Evolutionary conservation across 2,113 vertebrate genomes (phyloP), one percentile per base, ranked within the genome.

Genomic region (Orientallactaga bullata): DNA sequence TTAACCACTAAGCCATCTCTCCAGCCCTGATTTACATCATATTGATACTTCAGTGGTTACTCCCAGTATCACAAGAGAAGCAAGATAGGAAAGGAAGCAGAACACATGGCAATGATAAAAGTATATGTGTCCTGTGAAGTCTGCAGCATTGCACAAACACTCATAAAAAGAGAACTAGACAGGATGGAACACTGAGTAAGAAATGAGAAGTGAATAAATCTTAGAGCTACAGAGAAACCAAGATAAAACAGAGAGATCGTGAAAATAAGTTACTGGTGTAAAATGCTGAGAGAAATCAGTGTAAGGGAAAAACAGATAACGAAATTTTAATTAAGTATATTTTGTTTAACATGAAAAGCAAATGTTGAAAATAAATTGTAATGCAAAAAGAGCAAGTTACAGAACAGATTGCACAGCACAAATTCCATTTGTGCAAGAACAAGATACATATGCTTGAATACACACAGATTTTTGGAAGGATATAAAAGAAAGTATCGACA

Each of bases 311-410:
- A n/a, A 42, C 2, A 61, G 6, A 10, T 9, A 23, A 26, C 60
- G 10, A 68, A n/a, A 30, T 74, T n/a, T 73, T 80, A 37, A 60
- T 10, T 60, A n/a, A 24, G 65, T 11, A 8, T 18, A 21, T 58
- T 51, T 60, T 66, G 20, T 5, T 42, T 89, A 74, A 37, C 16
- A 85, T 63, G 28, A 51, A 79, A 74, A 74, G 69, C 55, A 85
- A 66, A 66, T 60, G 66, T 85, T 85, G 68, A 39, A 66, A 18
- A 85, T 85, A 89, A 66, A 85, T 60, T 65, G 5, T 51, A 73
- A 79, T 80, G 26, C 79, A 80, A 80, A 93, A 92, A 68, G 30
- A 95, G 37, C 66, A 90, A 86, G 32, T 39, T 89, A 55, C 32
- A 66, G 60, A 88, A 81, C 58, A 85, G 90, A 92, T 37, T 92